phyloP scores from a whole-genome alignment of 2,888 invertebrate genomes.

The Chydorus sphaericus region DNA sequence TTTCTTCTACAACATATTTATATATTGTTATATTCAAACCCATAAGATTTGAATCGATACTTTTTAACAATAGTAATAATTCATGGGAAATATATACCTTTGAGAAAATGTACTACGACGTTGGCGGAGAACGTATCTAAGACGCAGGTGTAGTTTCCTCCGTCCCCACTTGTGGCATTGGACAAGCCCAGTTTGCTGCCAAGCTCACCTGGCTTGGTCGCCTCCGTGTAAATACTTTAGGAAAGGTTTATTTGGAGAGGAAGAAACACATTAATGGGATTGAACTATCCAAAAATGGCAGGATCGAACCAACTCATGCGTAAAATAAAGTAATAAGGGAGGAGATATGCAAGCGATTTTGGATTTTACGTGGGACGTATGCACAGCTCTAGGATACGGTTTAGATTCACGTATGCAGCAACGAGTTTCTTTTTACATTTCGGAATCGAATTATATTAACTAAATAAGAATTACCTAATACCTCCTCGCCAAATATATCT shows the following conservation, averaged over 20 bases:
- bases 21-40: not conserved
- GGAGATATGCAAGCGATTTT: too few relatives aligned
- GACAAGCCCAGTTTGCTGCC: not conserved
- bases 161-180: conserved; percentile 1
- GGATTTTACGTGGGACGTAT: too few relatives aligned
- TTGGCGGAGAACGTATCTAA: not conserved
- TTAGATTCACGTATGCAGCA: too few relatives aligned
- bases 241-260: too few relatives aligned
- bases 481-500: conserved; percentile 11
- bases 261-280: too few relatives aligned
- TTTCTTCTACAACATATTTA: not conserved
- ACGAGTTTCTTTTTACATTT: too few relatives aligned
- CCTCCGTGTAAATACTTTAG: conserved; percentile 1
- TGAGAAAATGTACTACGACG: conserved; percentile 6
- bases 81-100: not conserved
- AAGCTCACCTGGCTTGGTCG: not conserved
- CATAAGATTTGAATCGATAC: not conserved
- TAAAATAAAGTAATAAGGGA: too few relatives aligned
- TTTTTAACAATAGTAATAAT: not conserved
- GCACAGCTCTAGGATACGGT: too few relatives aligned
- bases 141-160: conserved; percentile 2
- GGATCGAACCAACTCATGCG: too few relatives aligned
- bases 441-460: too few relatives aligned
- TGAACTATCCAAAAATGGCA: too few relatives aligned
- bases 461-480: too few relatives aligned